These are phyloP conservation scores for Thymelicus lineola DNA, from an alignment of 2,888 invertebrate genomes.

Conservation along the genomic window DNA sequence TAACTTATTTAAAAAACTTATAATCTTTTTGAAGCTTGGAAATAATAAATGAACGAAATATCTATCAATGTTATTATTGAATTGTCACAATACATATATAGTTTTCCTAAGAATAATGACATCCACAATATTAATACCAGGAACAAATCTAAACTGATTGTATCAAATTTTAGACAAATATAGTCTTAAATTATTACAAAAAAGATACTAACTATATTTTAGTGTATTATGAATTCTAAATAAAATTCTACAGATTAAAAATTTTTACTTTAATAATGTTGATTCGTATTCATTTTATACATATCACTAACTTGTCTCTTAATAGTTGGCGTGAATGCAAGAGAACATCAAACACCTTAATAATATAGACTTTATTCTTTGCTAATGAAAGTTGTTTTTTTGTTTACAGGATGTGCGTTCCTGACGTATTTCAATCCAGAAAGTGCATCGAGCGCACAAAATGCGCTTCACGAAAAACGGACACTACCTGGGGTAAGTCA, in stretches of 20 bases:
- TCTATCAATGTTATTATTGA: too few relatives aligned
- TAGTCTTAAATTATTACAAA: too few relatives aligned
- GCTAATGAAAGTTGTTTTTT: conserved; percentile 37
- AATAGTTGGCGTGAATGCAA: not conserved
- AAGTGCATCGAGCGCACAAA: conserved; percentile 96
- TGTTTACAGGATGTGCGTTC: conserved; percentile 97
- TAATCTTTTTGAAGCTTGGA: not conserved
- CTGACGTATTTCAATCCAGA: conserved; percentile 99
- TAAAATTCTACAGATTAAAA: too few relatives aligned
- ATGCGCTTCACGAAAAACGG: conserved; percentile 98
- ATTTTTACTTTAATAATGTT: too few relatives aligned
- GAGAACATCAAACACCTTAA: not conserved
- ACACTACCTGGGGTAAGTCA: conserved; percentile 98
- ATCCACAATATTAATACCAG: too few relatives aligned
- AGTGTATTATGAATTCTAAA: too few relatives aligned
- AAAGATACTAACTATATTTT: too few relatives aligned
- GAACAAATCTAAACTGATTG: too few relatives aligned
- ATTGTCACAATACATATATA: too few relatives aligned
- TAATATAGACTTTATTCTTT: not conserved
- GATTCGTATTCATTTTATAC: not conserved
- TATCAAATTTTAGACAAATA: too few relatives aligned
- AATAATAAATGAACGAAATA: too few relatives aligned
- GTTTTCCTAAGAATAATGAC: too few relatives aligned
- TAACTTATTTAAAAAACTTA: conserved; percentile 1
- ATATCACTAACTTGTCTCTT: not conserved